Base-by-base conservation (phyloP, 2,888 invertebrate genomes). In the Brenthis daphne region DNA sequence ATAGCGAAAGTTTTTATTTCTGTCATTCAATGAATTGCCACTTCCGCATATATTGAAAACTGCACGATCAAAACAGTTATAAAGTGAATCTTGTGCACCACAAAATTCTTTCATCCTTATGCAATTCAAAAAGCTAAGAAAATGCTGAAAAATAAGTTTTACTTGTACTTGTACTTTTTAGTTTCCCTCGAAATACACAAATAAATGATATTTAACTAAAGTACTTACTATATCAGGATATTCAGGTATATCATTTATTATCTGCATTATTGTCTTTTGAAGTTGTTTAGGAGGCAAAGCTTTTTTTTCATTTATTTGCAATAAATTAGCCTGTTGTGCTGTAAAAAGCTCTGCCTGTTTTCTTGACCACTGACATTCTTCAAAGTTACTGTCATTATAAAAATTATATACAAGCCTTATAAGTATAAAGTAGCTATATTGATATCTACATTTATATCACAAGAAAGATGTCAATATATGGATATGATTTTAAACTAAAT, bases 261-360 rank as follows among this genome's bases (percentile, higher is more conserved):
- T 94, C 80, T 95, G 94, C 74, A 93, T 93, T 47, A 97, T 95
- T 72, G 94, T 94, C 78, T 94, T 94, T 82, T 98, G 97, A 70
- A 98, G 87, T 77, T 96, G 95, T 70, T 94, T 93, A 0, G 98
- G 96, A 3, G 95, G 89, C 75, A 98, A 85, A 0, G 98, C 98
- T 79, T 95, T 95, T 64, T 94, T 94, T 81, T 97, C 97, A 85
- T 98, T 96, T 57, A 95, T 96, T 82, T 96, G 96, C 65, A 98
- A 84, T 65, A 97, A 90, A 74, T 96, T 95, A 12, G 97, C 97
- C 88, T 98, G 98, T 78, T 97, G 96, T 0, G 97, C 96, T 67
- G 98, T 96, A 80, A 98, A 97, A 61, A 97, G 90, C 85, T 98
- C 98, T 0, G 98, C 98, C 88, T 98, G 98, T 78, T 96, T 95